These are phyloP conservation scores for Semaprochilodus insignis DNA, from an alignment of 2,797 vertebrate genomes.

Conservation along the genomic window DNA sequence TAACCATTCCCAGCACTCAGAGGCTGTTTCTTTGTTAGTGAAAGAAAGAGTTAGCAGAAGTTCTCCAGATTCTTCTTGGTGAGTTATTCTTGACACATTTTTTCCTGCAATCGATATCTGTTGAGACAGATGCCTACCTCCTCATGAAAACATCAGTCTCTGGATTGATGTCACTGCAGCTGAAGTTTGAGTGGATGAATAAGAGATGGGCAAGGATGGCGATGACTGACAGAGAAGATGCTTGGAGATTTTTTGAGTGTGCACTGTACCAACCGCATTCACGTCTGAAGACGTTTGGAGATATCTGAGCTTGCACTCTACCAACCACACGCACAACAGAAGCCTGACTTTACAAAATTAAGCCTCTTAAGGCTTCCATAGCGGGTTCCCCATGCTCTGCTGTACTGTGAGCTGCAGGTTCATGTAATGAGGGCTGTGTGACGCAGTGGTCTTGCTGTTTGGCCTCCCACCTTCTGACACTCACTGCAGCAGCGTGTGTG, in stretches of 20 bases:
- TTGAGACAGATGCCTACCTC: slow-evolving; percentile 47
- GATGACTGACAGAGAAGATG: slow-evolving; percentile 32
- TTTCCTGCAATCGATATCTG: slow-evolving; percentile 26
- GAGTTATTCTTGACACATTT: slow-evolving; percentile 36
- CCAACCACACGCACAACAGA: background rate
- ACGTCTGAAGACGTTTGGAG: slow-evolving; percentile 1
- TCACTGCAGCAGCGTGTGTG: slow-evolving; percentile 28
- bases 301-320: background rate
- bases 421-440: background rate
- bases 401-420: background rate
- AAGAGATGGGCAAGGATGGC: slow-evolving; percentile 11
- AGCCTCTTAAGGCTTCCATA: slow-evolving; percentile 2
- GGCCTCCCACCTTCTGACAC: slow-evolving; percentile 13
- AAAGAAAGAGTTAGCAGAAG: slow-evolving; percentile 10
- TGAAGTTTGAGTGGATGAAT: slow-evolving; percentile 39
- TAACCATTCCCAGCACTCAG: background rate
- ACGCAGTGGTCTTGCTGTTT: background rate
- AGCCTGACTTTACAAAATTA: background rate
- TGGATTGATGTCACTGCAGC: slow-evolving; percentile 36
- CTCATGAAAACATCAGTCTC: slow-evolving; percentile 33
- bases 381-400: background rate
- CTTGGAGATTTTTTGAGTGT: slow-evolving; percentile 21
- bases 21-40: slow-evolving; percentile 1
- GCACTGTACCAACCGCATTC: background rate
- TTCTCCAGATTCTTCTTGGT: background rate